A percentile compares a stretch with the other conserved stretches of the same genome.
Evolutionary conservation across 2,888 invertebrate species (phyloP).

Genomic region (Macaria liturata): DNA sequence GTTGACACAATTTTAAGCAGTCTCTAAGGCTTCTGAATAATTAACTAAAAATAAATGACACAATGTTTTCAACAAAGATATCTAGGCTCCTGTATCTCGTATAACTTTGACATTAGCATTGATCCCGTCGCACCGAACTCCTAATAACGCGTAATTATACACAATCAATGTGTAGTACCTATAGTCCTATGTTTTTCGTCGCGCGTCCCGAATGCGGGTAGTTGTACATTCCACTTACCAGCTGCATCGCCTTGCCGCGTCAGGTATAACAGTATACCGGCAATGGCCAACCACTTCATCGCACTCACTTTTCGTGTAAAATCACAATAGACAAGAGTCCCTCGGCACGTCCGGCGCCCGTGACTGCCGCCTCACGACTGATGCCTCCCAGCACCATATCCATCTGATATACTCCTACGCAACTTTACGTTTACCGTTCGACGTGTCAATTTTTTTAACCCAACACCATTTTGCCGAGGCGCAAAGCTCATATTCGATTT

Average conservation of each 20-base stretch:
- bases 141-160: too few species aligned
- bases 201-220: too few species aligned
- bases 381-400: conserved; percentile 50
- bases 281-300: conserved; percentile 69
- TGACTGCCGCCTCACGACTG: conserved; percentile 59
- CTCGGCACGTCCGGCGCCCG: conserved; percentile 47
- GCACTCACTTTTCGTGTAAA: conserved; percentile 49
- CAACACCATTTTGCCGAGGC: conserved; percentile 29
- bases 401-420: conserved; percentile 58
- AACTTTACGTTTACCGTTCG: conserved; percentile 52
- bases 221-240: conserved; percentile 52
- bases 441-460: conserved; percentile 41
- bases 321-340: conserved; percentile 1
- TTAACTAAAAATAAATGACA: too few species aligned
- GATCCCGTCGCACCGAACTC: too few species aligned
- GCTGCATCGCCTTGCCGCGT: conserved; percentile 54
- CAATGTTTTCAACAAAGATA: too few species aligned
- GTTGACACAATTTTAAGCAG: too few species aligned
- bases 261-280: conserved; percentile 59
- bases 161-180: too few species aligned
- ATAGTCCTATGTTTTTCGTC: too few species aligned
- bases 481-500: conserved; percentile 30
- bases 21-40: too few species aligned
- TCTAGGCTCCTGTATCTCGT: too few species aligned
- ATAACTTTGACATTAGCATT: too few species aligned